Conservation (phyloP, 92 coral and sea anemone species). For the Pocillopora grandis region DNA sequence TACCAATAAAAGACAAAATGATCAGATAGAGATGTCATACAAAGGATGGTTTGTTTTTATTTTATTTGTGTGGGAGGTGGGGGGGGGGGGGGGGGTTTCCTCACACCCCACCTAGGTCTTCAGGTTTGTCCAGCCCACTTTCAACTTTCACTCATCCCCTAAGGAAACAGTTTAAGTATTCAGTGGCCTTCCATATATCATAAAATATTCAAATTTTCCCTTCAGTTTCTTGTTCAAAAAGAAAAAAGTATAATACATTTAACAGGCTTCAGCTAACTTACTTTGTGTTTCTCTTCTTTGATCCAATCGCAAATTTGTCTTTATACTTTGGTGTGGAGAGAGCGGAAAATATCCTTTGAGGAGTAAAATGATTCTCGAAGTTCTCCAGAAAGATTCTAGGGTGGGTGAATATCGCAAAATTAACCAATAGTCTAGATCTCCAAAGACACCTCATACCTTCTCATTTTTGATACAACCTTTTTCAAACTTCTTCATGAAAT, state of each 20-base stretch:
- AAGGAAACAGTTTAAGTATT: no score
- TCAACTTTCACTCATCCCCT: no score
- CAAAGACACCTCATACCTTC: background rate
- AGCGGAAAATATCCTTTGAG: constrained; percentile 27
- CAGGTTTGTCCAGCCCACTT: no score
- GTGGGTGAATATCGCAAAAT: background rate
- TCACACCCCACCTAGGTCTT: no score
- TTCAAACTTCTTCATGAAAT: background rate
- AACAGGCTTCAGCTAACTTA: background rate
- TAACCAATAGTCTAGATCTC: background rate
- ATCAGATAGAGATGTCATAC: no score
- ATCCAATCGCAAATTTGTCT: constrained; percentile 32
- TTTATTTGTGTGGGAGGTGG: no score
- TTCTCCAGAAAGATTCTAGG: background rate
- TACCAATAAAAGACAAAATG: background rate
- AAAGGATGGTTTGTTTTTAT: no score
- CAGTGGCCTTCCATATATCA: no score
- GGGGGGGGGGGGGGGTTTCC: no score
- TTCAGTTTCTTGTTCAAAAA: background rate
- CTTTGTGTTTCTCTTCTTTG: constrained; percentile 28
- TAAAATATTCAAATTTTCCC: background rate
- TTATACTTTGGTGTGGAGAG: constrained; percentile 3
- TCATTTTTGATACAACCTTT: no score
- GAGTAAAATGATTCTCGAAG: background rate
- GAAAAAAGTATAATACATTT: background rate